Base-by-base conservation (phyloP, 1,140 invertebrate genomes). In the Cepaea nemoralis region DNA sequence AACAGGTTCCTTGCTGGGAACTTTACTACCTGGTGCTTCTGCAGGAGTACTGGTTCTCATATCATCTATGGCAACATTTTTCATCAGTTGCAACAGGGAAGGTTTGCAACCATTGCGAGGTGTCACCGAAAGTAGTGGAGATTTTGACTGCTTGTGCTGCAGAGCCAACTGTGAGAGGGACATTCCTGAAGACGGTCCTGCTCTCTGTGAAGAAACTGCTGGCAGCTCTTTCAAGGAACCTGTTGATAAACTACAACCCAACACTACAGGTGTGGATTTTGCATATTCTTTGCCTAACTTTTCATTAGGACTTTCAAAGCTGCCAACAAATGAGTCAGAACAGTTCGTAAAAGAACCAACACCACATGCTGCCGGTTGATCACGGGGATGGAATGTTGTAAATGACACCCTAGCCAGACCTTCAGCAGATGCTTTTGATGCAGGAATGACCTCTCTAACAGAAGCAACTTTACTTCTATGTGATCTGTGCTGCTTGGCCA, bases 401-500 rank as follows among this genome's bases (percentile, higher is more conserved):
- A n/a, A 48, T 48, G 59, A 63, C 16, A 63, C 5, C 27, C 27
- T 63, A 31, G 59, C n/a, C 59, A 63, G 27, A 55, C 22, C 24
- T 12, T 55, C 50, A 31, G 27, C 10, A 63, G 33, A 5, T 31
- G 27, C 33, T 27, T 31, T 3, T 31, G 59, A 31, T n/a, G 33
- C 27, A 31, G 59, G 27, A 63, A 3, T 31, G 2, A 19, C 27
- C n/a, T 63, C 27, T 31, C 22, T 27, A 27, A 16, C n/a, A 63
- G 2, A 31, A 31, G 27, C n/a, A 63, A 31, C 8, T 31, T 2
- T 63, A 31, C n/a, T 27, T 63, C n/a, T 31, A 5, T 63, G n/a
- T 63, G 59, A 63, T 63, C 33, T 63, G 33, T 63, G 59, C 59
- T 63, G 59, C 27, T 63, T 63, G 5, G 59, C 59, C 33, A 63